A percentile compares a stretch with the other conserved stretches of the same genome.
phyloP scores from a whole-genome alignment of 2,888 invertebrate species.

The Eupithecia subfuscata region DNA sequence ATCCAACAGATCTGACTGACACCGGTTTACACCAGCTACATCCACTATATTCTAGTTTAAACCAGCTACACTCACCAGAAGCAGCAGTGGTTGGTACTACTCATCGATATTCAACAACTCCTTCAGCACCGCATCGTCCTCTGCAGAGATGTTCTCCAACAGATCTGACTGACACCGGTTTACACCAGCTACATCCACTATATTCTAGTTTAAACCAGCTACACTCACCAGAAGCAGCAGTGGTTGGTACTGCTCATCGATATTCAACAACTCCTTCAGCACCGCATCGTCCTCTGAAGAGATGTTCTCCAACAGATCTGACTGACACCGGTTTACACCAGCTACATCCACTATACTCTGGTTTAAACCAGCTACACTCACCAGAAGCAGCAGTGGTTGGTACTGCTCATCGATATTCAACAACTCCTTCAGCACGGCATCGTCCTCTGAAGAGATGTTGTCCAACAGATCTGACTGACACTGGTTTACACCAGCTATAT shows the following conservation, averaged over 20 bases:
- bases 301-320: conserved; percentile 42
- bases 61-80: conserved; percentile 51
- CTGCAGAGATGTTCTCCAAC: conserved; percentile 44
- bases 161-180: conserved; percentile 27
- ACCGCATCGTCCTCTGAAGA: conserved; percentile 61
- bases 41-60: background rate
- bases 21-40: background rate
- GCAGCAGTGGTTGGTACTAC: conserved; percentile 58
- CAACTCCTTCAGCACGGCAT: conserved; percentile 63
- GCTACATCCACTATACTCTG: background rate
- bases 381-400: conserved; percentile 56
- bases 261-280: conserved; percentile 62
- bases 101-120: conserved; percentile 70
- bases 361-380: conserved; percentile 40
- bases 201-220: background rate
- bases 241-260: conserved; percentile 68
- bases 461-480: conserved; percentile 36
- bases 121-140: conserved; percentile 65
- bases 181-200: background rate
- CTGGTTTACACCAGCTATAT: background rate
- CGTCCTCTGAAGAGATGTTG: conserved; percentile 56
- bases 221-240: conserved; percentile 57
- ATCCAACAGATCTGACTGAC: conserved; percentile 37
- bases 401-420: conserved; percentile 69
- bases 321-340: background rate